Base-by-base conservation (phyloP, 2,888 invertebrate genomes). In the Standfussiana lucernea region DNA sequence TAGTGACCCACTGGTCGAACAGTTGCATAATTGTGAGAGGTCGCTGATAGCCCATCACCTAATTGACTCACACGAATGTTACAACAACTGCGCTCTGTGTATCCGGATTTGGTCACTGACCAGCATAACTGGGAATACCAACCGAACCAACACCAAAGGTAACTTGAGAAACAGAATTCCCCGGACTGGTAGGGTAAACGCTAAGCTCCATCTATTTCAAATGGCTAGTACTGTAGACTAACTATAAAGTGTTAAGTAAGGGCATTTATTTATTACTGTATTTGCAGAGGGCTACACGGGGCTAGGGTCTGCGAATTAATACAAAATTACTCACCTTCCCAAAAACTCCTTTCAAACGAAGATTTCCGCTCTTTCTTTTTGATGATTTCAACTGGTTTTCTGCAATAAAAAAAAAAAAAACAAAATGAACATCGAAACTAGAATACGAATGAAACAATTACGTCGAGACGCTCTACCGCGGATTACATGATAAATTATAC, bases 271-370 rank as follows among this genome's bases (percentile, higher is more conserved):
- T n/a, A n/a, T n/a, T n/a, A n/a, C n/a, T 24, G 21, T 37, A 18
- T 6, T 40, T 7, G 13, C 18, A 28, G 13, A 35, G 28, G 24
- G 13, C 37, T 45, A 28, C 47, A 66, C 35, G 18, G 18, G 10
- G 28, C 28, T 28, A 56, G 5, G 15, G 5, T 40, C 18, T 47
- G 13, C 4, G 10, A 50, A 35, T 13, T 5, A 50, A 40, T 68
- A 69, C 21, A 65, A 62, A 56, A 71, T 56, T 62, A 88, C 95
- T 93, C 85, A 96, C 96, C 96, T 90, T 96, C 96, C 96, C 96
- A 96, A 89, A 95, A 96, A 89, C 79, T 93, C 80, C 94, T 92
- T 85, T 95, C 95, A 81, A 92, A 96, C 37, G 94, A 91, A 56
- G 94, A 85, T 91, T 96, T 96, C 89, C 93, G 93, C 74, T 94